Evolutionary conservation across 2,797 vertebrate species (phyloP).

Genomic region (Pelobates cultripes): DNA sequence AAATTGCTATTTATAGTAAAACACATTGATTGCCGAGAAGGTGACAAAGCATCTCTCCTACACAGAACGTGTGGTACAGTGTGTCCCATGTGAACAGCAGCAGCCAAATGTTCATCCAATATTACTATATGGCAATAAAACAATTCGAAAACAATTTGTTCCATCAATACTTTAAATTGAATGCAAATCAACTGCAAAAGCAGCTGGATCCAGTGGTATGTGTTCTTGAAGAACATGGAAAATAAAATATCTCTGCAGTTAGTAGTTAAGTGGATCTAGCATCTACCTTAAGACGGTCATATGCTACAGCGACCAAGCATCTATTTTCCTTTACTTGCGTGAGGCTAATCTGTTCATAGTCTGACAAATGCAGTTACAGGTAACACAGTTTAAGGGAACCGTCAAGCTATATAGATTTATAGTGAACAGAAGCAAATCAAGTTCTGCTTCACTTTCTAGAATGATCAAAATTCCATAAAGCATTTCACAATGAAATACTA

Average conservation of each 20-base stretch:
- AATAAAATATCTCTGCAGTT: neutral
- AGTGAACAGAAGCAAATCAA: no score
- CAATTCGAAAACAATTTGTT: conserved; percentile 4
- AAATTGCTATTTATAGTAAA: conserved; percentile 21
- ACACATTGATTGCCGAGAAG: neutral
- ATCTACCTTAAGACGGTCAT: no score
- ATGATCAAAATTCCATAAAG: no score
- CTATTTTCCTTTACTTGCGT: no score
- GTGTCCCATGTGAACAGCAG: conserved; percentile 1
- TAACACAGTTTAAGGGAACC: no score
- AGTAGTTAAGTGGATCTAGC: no score
- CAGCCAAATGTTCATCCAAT: neutral
- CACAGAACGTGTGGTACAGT: neutral
- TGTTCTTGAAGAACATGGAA: neutral
- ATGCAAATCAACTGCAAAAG: neutral
- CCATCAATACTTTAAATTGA: neutral
- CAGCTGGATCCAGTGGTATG: neutral
- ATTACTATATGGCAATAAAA: neutral
- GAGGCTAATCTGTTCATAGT: no score
- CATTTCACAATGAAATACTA: no score
- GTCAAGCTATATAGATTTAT: no score
- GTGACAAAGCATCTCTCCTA: neutral
- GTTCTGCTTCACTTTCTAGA: no score
- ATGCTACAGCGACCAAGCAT: no score
- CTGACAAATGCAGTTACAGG: no score